Evolutionary conservation across 2,797 vertebrate genomes (phyloP).

Genomic region (Chlorospingus semifuscus): DNA sequence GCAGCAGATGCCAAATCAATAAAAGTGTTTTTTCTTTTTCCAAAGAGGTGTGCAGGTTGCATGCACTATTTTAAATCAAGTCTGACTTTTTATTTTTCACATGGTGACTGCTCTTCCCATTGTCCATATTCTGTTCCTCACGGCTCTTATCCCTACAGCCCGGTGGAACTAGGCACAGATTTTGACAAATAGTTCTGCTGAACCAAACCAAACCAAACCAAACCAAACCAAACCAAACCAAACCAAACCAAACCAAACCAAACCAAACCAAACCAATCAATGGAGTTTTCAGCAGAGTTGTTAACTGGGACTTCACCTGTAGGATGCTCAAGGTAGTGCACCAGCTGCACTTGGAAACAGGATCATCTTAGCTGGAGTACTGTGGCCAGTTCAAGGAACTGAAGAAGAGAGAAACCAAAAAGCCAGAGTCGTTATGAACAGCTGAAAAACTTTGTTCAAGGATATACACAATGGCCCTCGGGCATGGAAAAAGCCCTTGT

Average conservation of each 20-base stretch:
- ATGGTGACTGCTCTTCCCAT: neutral
- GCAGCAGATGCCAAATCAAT: neutral
- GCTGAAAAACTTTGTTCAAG: neutral
- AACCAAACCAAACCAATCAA: neutral
- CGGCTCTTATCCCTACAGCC: neutral
- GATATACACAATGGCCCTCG: neutral
- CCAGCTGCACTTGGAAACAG: neutral
- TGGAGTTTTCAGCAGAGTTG: neutral
- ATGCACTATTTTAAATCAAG: neutral
- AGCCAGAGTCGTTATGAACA: neutral
- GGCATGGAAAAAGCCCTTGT: neutral
- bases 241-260: neutral
- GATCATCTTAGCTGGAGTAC: neutral
- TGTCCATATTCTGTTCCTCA: neutral
- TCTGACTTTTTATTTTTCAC: neutral
- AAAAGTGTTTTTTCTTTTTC: neutral
- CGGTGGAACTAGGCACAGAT: neutral
- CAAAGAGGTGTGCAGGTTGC: neutral
- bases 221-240: neutral
- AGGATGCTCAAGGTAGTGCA: neutral
- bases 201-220: neutral
- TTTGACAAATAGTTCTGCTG: neutral
- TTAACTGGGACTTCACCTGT: neutral
- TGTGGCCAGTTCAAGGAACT: neutral
- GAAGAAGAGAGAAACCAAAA: neutral